These are phyloP conservation scores for Spodoptera littoralis DNA, from an alignment of 2,888 invertebrate genomes.

Conservation along the genomic window DNA sequence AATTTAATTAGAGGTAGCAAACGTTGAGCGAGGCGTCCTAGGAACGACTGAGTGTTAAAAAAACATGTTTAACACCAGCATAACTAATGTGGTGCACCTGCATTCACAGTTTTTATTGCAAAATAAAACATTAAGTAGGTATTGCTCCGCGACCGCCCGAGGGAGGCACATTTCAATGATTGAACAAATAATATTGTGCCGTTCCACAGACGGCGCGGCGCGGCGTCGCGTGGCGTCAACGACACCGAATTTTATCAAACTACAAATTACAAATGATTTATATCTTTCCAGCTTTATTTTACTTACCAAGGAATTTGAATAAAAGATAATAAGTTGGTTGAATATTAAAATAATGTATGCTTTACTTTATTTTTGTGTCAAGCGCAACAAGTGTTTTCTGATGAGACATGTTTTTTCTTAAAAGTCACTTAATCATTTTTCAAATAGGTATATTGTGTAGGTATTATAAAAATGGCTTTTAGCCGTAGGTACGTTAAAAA, in stretches of 20 bases:
- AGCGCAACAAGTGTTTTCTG: too few relatives aligned
- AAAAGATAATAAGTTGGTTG: too few relatives aligned
- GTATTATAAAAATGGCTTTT: too few relatives aligned
- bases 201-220: slow-evolving; percentile 1
- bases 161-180: slow-evolving; percentile 70
- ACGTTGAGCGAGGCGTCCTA: slow-evolving; percentile 17
- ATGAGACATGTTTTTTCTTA: too few relatives aligned
- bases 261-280: neutral
- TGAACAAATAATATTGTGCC: slow-evolving; percentile 52
- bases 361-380: too few relatives aligned
- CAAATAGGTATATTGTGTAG: too few relatives aligned
- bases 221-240: neutral
- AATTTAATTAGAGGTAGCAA: slow-evolving; percentile 35
- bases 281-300: too few relatives aligned
- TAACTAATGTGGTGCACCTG: slow-evolving; percentile 81
- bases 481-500: too few relatives aligned
- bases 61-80: slow-evolving; percentile 58
- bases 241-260: neutral
- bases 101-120: slow-evolving; percentile 77
- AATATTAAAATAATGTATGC: too few relatives aligned
- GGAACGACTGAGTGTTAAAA: slow-evolving; percentile 20
- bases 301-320: too few relatives aligned
- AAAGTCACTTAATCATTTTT: too few relatives aligned
- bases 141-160: slow-evolving; percentile 49
- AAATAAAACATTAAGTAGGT: slow-evolving; percentile 79